Base-by-base conservation (phyloP, 2,888 invertebrate genomes). In the Aethes cnicana region DNA sequence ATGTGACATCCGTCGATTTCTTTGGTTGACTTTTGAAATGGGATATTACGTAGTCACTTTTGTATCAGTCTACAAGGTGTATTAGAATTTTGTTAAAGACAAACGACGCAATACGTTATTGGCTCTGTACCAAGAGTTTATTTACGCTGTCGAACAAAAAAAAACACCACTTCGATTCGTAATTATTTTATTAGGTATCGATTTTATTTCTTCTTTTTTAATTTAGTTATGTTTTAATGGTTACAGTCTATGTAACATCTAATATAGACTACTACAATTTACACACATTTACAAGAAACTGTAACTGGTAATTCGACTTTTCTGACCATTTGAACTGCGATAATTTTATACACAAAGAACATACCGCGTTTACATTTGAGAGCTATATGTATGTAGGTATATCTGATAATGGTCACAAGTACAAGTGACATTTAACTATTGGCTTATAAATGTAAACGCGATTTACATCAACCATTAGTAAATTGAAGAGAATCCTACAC, bases 241-340 rank as follows among this genome's bases (percentile, higher is more conserved):
- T 82, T 85, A 84, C 80, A 78, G 74, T 84, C 84, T 85, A 86
- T 77, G 81, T 87, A 87, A 86, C 84, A 82, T 84, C 84, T 87
- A 87, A 81, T 76, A 75, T 78, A 81, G 75, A 82, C 83, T 84
- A 84, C 84, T 73, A 76, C 76, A 81, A 83, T 87, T 81, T 82
- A 84, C 78, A 88, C 79, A 84, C 86, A 86, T 86, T 84, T 86
- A 87, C 84, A 85, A 77, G 68, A 69, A 70, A 64, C 68, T 69
- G 61, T 73, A 80, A 84, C 84, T 84, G 85, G 84, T 81, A 72
- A 73, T 77, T 68, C 66, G 58, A 56, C 65, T 61, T 64, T 57
- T 14, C 32, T 49, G 48, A 41, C 46, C 17, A 7, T 48, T 18
- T 14, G 32, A 55, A 48, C 46, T 57, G 58, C n/a, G n/a, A n/a